Evolutionary conservation across 37 sponge, comb jelly and placozoan species (phyloP).

Genomic region (Spongia lamella): DNA sequence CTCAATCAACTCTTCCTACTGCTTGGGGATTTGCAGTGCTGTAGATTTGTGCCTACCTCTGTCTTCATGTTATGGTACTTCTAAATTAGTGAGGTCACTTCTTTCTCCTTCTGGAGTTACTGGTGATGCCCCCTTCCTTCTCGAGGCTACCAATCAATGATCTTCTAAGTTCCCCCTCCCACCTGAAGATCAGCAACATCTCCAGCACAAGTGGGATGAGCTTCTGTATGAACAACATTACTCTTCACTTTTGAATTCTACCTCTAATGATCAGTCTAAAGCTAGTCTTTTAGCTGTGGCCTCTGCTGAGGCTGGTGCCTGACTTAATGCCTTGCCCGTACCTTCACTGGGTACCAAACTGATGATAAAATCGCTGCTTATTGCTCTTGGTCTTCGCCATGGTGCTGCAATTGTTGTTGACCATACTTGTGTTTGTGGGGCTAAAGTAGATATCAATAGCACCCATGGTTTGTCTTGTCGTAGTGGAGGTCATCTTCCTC

Average conservation of each 20-base stretch:
- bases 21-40: no score
- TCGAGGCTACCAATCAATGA: conserved; percentile 3
- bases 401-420: conserved; percentile 39
- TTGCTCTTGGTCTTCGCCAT: conserved; percentile 42
- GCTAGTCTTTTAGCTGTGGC: conserved; percentile 19
- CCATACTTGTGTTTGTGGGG: conserved; percentile 42
- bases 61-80: conserved; percentile 48
- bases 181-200: neutral
- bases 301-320: conserved; percentile 21
- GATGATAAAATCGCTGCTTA: conserved; percentile 6
- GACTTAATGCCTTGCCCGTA: conserved; percentile 21
- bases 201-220: conserved; percentile 41
- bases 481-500: conserved; percentile 18
- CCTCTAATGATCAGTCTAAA: conserved; percentile 3
- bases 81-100: conserved; percentile 12
- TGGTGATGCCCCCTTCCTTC: neutral
- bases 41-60: no score
- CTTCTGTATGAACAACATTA: neutral
- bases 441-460: conserved; percentile 15
- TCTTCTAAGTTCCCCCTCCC: conserved; percentile 5
- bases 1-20: conserved; percentile 46
- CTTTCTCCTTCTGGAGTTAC: conserved; percentile 7
- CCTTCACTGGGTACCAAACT: conserved; percentile 22
- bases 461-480: conserved; percentile 30
- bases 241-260: conserved; percentile 1